Percentiles rank a stretch among this genome's conserved stretches.
These are phyloP conservation scores for Podarcis cretensis DNA, from an alignment of 2,113 vertebrate species.

Conservation along the genomic window DNA sequence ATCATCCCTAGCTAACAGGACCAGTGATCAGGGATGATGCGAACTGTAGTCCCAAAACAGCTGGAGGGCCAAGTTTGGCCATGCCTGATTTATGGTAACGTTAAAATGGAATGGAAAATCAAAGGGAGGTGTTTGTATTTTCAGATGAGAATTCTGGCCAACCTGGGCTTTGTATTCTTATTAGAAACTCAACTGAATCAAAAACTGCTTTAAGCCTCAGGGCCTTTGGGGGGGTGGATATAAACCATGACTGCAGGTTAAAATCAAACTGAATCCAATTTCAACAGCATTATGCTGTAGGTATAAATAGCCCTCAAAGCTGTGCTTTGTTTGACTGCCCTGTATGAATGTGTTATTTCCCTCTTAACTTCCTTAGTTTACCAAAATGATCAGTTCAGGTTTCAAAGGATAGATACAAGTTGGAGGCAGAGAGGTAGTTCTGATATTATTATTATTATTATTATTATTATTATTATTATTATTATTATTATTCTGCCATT, in stretches of 20 bases:
- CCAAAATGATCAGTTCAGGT: neutral
- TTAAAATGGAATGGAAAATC: neutral
- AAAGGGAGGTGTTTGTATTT: neutral
- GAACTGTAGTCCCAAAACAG: too few relatives aligned
- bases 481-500: too few relatives aligned
- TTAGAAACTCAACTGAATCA: neutral
- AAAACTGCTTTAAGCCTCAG: neutral
- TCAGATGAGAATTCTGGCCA: neutral
- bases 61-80: too few relatives aligned
- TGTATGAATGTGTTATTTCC: neutral
- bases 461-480: too few relatives aligned
- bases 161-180: neutral
- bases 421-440: neutral
- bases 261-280: conserved; percentile 8
- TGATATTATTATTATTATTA: too few relatives aligned
- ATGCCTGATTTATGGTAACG: neutral
- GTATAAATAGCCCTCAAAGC: conserved; percentile 28
- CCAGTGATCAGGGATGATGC: too few relatives aligned
- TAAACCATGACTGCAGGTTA: conserved; percentile 3
- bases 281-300: neutral
- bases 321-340: neutral
- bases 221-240: neutral
- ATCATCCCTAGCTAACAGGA: too few relatives aligned
- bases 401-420: neutral
- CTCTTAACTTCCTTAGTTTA: neutral